Evolutionary conservation across 2,888 invertebrate species (phyloP), one percentile per base, ranked within the genome.

Genomic region (Acrobeloides nanus): DNA sequence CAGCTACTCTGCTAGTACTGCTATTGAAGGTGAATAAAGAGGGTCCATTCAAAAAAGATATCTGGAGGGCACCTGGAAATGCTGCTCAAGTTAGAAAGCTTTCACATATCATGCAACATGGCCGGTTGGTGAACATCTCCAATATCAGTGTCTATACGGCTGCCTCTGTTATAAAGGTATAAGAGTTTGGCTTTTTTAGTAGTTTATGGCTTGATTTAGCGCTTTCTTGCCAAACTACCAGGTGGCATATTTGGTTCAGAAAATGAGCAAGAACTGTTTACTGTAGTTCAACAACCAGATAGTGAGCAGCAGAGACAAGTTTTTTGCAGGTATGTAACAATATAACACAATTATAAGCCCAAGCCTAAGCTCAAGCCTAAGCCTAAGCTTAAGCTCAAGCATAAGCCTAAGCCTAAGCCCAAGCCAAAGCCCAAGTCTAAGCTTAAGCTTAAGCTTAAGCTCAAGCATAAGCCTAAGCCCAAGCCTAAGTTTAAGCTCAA

Each of bases 61-160:
- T 90, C 34, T 90, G 90, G 77, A 82, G 90, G 51, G 90, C 90
- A 40, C 90, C 90, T 1, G 90, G 90, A 1, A 88, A 90, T 75
- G 89, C 89, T 77, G 88, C 64, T 32, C 68, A 73, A 50, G 72
- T 74, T 5, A 59, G 74, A 1, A 74, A 74, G 44, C 51, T 73
- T 20, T 61, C 68, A 1, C 62, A 66, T 33, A 61, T 73, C 23
- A 74, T 74, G 74, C 74, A 74, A 42, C 68, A 74, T 51, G 74
- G 74, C 6, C 53, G 74, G 21, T 59, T 74, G 15, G 73, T 74
- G 18, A 74, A 74, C 53, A 74, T 74, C 38, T 69, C 72, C 75
- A 89, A 89, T 76, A 90, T 88, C 76, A 89, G 88, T 56, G 89
- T 93, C 55, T 92, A 93, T 77, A 95, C 95, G 23, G 89, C 95